These are phyloP conservation scores for Xiphydria camelus DNA, from an alignment of 2,888 invertebrate genomes.

Conservation along the genomic window DNA sequence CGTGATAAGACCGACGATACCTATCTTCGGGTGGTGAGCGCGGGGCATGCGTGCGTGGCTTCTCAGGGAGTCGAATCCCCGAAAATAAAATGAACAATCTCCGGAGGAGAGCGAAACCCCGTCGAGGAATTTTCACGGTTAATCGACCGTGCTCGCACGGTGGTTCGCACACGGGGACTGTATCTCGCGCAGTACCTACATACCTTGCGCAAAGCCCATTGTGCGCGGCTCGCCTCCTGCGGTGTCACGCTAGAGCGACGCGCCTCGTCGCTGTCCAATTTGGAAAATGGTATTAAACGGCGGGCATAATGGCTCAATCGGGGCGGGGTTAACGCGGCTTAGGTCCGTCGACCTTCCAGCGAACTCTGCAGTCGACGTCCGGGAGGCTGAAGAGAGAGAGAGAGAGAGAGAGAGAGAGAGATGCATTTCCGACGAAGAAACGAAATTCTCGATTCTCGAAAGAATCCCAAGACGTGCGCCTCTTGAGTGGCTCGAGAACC, in stretches of 20 bases:
- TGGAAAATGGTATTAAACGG: conserved; percentile 32
- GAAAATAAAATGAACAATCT: not conserved
- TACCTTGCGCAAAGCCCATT: conserved; percentile 35
- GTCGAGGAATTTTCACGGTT: conserved; percentile 37
- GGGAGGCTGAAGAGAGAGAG: too few species aligned
- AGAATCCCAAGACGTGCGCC: too few species aligned
- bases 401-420: too few species aligned
- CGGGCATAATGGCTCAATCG: conserved; percentile 38
- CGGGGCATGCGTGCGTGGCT: too few species aligned
- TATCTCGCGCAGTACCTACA: conserved; percentile 9
- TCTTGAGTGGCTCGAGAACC: too few species aligned
- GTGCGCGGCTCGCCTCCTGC: conserved; percentile 43
- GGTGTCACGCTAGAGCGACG: conserved; percentile 42
- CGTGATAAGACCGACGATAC: too few species aligned
- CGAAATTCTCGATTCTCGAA: too few species aligned
- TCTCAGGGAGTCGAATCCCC: not conserved
- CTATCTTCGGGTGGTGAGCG: too few species aligned
- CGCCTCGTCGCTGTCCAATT: conserved; percentile 20
- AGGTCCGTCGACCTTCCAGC: too few species aligned
- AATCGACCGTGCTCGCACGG: conserved; percentile 35
- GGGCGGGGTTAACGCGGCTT: conserved; percentile 39
- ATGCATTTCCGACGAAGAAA: too few species aligned
- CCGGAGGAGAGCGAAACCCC: not conserved
- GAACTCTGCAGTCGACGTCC: too few species aligned
- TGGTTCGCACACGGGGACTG: too few species aligned